Conservation (phyloP, 2,888 invertebrate genomes). For the Amiota minor region DNA sequence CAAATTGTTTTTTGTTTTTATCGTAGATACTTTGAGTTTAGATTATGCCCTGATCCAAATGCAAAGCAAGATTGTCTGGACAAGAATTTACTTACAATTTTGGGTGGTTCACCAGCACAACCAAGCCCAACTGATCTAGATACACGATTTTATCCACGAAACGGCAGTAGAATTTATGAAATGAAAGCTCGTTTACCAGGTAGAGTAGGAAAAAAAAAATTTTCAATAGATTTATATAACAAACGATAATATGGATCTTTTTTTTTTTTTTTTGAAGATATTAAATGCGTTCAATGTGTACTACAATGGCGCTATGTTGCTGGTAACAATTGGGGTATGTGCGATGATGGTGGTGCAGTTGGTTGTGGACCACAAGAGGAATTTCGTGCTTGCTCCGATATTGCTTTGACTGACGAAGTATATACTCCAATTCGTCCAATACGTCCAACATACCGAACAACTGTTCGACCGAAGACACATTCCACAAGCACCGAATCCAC, state of each 20-base stretch:
- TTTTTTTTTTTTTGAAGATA: constrained; percentile 64
- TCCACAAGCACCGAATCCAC: constrained; percentile 46
- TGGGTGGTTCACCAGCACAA: constrained; percentile 71
- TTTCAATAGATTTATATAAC: not conserved
- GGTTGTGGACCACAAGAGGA: constrained; percentile 93
- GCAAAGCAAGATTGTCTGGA: constrained; percentile 86
- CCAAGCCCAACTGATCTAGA: constrained; percentile 75
- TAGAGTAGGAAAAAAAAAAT: constrained; percentile 42
- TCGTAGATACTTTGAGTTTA: constrained; percentile 83
- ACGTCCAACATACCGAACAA: constrained; percentile 63
- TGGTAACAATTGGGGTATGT: constrained; percentile 88
- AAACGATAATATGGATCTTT: not conserved
- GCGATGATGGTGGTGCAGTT: constrained; percentile 83
- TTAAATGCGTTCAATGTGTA: constrained; percentile 87
- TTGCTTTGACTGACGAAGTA: constrained; percentile 78
- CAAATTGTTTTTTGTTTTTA: not conserved
- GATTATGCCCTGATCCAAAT: constrained; percentile 83
- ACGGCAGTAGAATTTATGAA: constrained; percentile 86
- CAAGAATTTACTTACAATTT: constrained; percentile 78
- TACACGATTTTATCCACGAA: constrained; percentile 82
- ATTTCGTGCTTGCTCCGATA: constrained; percentile 88
- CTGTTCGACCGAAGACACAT: constrained; percentile 52
- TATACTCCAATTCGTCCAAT: constrained; percentile 73
- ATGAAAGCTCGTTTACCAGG: constrained; percentile 79
- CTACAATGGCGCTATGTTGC: constrained; percentile 92